Evolutionary conservation across 2,888 invertebrate species (phyloP).

Genomic region (Rotaria macrura): DNA sequence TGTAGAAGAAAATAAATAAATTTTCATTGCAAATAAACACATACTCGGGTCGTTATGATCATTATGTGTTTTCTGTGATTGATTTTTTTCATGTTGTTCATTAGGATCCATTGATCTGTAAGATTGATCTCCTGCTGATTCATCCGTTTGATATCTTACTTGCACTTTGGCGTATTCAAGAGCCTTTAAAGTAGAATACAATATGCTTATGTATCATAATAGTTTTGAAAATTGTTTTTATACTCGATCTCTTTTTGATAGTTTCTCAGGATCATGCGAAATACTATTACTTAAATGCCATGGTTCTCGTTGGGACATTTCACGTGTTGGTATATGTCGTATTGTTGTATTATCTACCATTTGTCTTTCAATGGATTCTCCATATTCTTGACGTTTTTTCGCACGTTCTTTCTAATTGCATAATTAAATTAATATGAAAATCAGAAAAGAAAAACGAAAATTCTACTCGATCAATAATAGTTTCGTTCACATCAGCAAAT

Average conservation of each 20-base stretch:
- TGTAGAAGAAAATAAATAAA: neutral
- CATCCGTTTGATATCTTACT: neutral
- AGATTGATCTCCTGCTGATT: neutral
- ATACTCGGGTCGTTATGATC: neutral
- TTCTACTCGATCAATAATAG: neutral
- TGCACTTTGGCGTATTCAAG: constrained; percentile 2
- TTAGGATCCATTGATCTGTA: neutral
- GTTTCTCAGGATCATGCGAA: neutral
- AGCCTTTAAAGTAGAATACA: neutral
- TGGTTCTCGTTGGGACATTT: neutral
- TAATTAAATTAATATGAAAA: neutral
- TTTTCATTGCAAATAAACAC: no score
- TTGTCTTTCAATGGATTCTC: neutral
- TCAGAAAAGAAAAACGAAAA: neutral
- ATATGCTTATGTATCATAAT: neutral
- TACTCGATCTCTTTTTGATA: neutral
- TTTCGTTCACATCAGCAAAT: neutral
- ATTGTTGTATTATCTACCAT: neutral
- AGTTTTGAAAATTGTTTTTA: neutral
- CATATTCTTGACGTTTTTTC: neutral
- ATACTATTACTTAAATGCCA: neutral
- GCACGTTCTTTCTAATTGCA: neutral
- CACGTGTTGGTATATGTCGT: neutral
- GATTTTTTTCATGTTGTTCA: neutral
- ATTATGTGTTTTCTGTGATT: neutral